Conservation (phyloP, 2,888 invertebrate genomes). For the Acrobasis consociella region DNA sequence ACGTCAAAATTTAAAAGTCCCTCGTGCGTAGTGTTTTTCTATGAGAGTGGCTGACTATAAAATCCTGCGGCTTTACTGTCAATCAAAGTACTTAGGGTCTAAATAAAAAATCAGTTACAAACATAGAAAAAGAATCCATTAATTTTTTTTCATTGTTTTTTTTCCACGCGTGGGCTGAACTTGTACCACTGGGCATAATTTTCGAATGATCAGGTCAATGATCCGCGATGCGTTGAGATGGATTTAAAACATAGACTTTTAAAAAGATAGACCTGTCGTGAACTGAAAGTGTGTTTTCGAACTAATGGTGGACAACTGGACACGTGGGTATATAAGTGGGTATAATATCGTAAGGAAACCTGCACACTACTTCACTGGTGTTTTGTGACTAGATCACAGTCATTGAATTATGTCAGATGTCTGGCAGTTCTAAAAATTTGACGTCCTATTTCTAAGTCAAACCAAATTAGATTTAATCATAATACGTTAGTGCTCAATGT, state of each 20-base stretch:
- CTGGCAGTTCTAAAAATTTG: no score
- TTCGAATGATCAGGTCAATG: conserved; percentile 29
- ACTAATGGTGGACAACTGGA: neutral
- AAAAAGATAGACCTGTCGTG: neutral
- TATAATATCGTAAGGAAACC: no score
- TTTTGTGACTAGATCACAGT: no score
- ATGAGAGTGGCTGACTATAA: neutral
- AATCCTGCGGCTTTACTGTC: conserved; percentile 10
- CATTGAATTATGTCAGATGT: no score
- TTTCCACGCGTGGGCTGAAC: conserved; percentile 26
- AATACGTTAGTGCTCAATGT: no score
- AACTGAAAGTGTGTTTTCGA: neutral
- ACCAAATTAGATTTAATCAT: no score
- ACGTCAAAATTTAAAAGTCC: no score
- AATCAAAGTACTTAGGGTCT: conserved; percentile 9
- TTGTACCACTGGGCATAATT: conserved; percentile 27
- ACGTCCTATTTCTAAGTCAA: no score
- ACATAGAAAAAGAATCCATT: conserved; percentile 23
- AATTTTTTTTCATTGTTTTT: conserved; percentile 27
- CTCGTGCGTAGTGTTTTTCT: neutral
- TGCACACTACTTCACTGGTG: no score
- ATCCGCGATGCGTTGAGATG: conserved; percentile 17
- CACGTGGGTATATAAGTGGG: no score
- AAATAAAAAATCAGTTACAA: conserved; percentile 19
- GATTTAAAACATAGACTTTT: conserved; percentile 3